phyloP scores from a whole-genome alignment of 2,113 vertebrate genomes.

The Trogon surrucura region DNA sequence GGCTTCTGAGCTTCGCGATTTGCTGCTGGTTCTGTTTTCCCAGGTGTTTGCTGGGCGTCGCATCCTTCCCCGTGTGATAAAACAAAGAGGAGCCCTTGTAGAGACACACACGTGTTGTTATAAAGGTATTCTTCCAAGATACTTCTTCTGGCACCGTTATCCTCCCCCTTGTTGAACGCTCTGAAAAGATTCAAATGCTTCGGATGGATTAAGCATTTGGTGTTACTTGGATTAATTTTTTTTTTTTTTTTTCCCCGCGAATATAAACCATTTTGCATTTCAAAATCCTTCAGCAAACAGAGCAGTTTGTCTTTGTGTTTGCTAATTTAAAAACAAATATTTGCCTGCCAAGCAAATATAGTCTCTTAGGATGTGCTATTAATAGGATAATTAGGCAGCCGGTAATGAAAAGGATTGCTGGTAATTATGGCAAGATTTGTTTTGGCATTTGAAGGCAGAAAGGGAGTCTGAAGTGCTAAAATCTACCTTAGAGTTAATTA shows the following conservation, averaged over 20 bases:
- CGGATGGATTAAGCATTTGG: slow-evolving; percentile 39
- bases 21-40: not conserved
- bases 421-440: slow-evolving; percentile 99
- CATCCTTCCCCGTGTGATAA: accelerated
- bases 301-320: slow-evolving; percentile 95
- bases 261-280: slow-evolving; percentile 80
- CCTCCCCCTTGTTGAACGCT: not conserved
- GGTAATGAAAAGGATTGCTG: slow-evolving; percentile 98
- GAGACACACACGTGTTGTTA: not conserved
- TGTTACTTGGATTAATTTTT: slow-evolving; percentile 68
- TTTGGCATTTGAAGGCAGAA: slow-evolving; percentile 93
- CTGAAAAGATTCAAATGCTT: slow-evolving; percentile 12
- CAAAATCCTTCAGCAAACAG: slow-evolving; percentile 88
- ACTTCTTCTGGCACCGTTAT: not conserved
- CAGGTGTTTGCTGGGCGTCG: not conserved
- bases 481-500: slow-evolving; percentile 96
- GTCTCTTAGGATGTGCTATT: slow-evolving; percentile 98
- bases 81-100: accelerated
- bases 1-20: not conserved
- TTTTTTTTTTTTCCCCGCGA: slow-evolving; percentile 65
- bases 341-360: slow-evolving; percentile 92
- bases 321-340: slow-evolving; percentile 99
- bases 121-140: not conserved
- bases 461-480: slow-evolving; percentile 90
- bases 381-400: slow-evolving; percentile 99